Evolutionary conservation across 2,888 invertebrate genomes (phyloP), one percentile per base, ranked within the genome.

Genomic region (Unio delphinus): DNA sequence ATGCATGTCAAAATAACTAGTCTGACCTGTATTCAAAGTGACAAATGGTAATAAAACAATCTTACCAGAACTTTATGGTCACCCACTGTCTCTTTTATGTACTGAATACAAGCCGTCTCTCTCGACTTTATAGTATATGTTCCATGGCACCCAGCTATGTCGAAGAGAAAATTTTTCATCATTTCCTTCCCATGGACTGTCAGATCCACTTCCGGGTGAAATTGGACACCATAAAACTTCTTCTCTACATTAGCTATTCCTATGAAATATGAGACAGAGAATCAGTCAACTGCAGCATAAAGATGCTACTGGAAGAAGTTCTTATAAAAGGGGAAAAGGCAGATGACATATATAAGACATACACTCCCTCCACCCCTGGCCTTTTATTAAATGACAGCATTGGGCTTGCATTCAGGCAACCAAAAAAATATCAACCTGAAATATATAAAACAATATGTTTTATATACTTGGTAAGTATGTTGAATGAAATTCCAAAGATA

Each of bases 181-280:
- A 99, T 99, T 86, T 93, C 92, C 90, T 94, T 94, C 74, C 98
- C 98, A 88, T 96, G 95, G 20, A 93, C 93, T 0, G 98, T 97
- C 85, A 99, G 93, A 90, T 99, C 98, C 80, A 99, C 96, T 92
- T 99, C 99, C 0, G 99, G 99, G 91, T 99, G 99, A 91, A 99
- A 99, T 92, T 99, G 99, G 75, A 99, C 95, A 54, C 99, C 99
- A 88, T 88, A 90, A 55, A 90, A 76, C 68, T 95, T 93, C 90
- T 94, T 92, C 88, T 95, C 95, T 87, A 98, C 97, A 91, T 96
- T 96, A 86, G 95, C 95, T 86, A 99, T 95, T 69, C 95, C 98
- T 91, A 81, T 55, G 82, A 65, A 68, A 58, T 65, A 56, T 56
- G 45, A 15, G 45, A 45, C 45, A 45, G 7, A 34, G 34, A 34